These are phyloP conservation scores for Scaptomyza reducta DNA, from an alignment of 2,888 invertebrate genomes.

Conservation along the genomic window DNA sequence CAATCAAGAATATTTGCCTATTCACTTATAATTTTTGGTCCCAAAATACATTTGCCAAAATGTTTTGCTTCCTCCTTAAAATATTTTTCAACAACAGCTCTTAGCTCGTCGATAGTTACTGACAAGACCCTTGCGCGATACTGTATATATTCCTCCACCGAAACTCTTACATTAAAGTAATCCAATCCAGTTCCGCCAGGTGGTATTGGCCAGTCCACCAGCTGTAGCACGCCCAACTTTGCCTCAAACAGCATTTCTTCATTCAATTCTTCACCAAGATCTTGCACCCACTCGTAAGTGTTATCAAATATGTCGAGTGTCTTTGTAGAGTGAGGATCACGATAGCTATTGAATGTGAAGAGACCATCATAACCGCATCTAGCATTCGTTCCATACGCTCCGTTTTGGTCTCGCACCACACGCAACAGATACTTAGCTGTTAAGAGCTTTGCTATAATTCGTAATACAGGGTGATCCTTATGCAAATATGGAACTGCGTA, in stretches of 20 bases:
- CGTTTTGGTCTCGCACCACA: conserved; percentile 94
- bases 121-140: conserved; percentile 90
- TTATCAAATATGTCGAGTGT: conserved; percentile 93
- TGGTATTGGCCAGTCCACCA: conserved; percentile 93
- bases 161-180: conserved; percentile 90
- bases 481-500: conserved; percentile 91
- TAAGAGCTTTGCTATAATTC: conserved; percentile 90
- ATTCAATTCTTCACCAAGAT: conserved; percentile 87
- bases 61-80: conserved; percentile 85
- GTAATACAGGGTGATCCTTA: conserved; percentile 90
- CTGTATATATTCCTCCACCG: conserved; percentile 90
- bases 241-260: conserved; percentile 92
- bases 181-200: conserved; percentile 92
- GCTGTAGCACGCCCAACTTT: conserved; percentile 93
- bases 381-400: conserved; percentile 96
- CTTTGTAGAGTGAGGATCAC: conserved; percentile 93
- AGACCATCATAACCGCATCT: conserved; percentile 89
- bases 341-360: conserved; percentile 94
- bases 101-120: conserved; percentile 89
- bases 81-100: conserved; percentile 89
- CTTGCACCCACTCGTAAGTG: conserved; percentile 89
- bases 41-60: conserved; percentile 89
- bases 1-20: background rate
- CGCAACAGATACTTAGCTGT: conserved; percentile 93
- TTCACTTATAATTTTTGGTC: conserved; percentile 85